Evolutionary conservation across 2,113 vertebrate genomes (phyloP).

Genomic region (Leuciscus idus): DNA sequence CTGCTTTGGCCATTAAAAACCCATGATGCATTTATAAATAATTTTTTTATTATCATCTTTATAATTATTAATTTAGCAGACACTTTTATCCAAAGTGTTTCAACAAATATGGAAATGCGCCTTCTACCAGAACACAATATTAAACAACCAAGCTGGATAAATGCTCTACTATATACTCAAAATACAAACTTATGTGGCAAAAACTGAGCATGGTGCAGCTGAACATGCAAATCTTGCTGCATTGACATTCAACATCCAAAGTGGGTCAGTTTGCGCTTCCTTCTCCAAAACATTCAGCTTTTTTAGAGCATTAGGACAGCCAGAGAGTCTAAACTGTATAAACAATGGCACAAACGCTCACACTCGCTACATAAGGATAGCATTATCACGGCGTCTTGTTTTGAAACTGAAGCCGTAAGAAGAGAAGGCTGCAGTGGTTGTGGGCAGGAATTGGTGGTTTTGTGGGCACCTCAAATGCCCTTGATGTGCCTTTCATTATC

Average conservation of each 20-base stretch:
- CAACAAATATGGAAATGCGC: not conserved
- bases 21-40: too few species aligned
- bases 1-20: too few species aligned
- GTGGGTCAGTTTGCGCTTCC: conserved; percentile 25
- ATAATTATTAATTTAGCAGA: not conserved
- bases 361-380: conserved; percentile 3
- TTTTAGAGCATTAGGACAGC: not conserved
- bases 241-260: conserved; percentile 12
- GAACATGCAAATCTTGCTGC: conserved; percentile 28
- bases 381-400: conserved; percentile 15
- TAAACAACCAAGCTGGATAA: not conserved
- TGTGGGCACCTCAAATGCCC: conserved; percentile 40
- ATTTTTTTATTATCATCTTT: not conserved
- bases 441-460: conserved; percentile 25
- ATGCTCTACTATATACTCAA: not conserved
- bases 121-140: not conserved
- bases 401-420: conserved; percentile 38
- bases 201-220: not conserved
- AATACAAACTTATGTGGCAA: not conserved
- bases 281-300: not conserved
- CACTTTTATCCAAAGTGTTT: not conserved
- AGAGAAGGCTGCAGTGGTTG: conserved; percentile 5
- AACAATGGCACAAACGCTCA: not conserved
- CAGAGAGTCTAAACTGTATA: not conserved
- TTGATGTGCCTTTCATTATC: conserved; percentile 51